Evolutionary conservation across 2,113 vertebrate genomes (phyloP).

Genomic region (Zingel zingel): DNA sequence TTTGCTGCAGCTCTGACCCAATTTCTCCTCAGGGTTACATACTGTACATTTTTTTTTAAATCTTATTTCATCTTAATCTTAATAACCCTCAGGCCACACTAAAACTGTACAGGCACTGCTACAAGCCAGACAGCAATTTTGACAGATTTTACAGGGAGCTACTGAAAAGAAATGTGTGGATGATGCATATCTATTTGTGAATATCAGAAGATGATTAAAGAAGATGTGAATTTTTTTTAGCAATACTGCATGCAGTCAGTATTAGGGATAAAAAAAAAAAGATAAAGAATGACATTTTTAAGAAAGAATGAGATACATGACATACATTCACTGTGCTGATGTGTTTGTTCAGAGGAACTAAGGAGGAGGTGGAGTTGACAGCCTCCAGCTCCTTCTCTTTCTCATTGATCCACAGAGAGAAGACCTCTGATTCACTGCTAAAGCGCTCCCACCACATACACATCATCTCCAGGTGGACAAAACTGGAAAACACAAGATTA

Average conservation of each 20-base stretch:
- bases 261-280: slow-evolving; percentile 7
- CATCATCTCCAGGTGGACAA: slow-evolving; percentile 92
- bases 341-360: slow-evolving; percentile 86
- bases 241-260: background rate
- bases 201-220: slow-evolving; percentile 24
- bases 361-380: slow-evolving; percentile 83
- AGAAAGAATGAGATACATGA: background rate
- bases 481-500: slow-evolving; percentile 79
- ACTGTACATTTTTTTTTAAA: slow-evolving; percentile 35
- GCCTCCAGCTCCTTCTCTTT: slow-evolving; percentile 89
- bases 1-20: slow-evolving; percentile 27
- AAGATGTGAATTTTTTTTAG: background rate
- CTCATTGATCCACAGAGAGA: slow-evolving; percentile 91
- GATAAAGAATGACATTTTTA: background rate
- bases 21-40: slow-evolving; percentile 37
- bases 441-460: slow-evolving; percentile 92
- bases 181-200: slow-evolving; percentile 12
- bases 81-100: slow-evolving; percentile 31
- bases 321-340: slow-evolving; percentile 90
- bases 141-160: slow-evolving; percentile 7
- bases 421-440: slow-evolving; percentile 88
- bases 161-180: background rate
- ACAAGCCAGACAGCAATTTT: slow-evolving; percentile 19
- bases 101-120: slow-evolving; percentile 21
- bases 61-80: slow-evolving; percentile 58